Evolutionary conservation across 2,797 vertebrate species (phyloP).

Genomic region (Spheniscus humboldti): DNA sequence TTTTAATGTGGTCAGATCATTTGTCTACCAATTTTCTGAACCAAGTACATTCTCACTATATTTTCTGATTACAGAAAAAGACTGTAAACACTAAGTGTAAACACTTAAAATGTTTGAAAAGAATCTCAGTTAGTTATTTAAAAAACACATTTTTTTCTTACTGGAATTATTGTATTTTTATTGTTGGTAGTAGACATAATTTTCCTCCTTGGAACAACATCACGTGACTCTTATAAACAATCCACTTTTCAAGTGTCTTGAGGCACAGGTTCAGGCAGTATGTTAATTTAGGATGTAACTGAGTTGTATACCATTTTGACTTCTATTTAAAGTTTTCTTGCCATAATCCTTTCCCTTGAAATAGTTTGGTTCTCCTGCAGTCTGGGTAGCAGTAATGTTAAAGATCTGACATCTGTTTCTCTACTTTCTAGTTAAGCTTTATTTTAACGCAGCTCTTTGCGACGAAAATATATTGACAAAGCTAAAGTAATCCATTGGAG

Average conservation of each 20-base stretch:
- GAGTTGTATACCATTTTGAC: not conserved
- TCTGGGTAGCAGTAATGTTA: not conserved
- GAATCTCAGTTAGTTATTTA: not conserved
- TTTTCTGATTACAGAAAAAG: not conserved
- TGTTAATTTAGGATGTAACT: not conserved
- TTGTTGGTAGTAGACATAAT: not conserved
- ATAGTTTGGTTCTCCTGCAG: not conserved
- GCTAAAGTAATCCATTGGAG: not conserved
- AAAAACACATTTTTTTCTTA: fast-evolving
- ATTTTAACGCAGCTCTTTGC: not conserved
- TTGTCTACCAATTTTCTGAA: not conserved
- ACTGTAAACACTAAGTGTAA: not conserved
- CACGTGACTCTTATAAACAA: not conserved
- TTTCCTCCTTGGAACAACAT: not conserved
- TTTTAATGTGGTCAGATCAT: not conserved
- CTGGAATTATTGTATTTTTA: not conserved
- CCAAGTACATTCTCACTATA: not conserved
- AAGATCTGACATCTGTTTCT: not conserved
- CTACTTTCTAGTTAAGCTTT: not conserved
- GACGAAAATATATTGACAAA: not conserved
- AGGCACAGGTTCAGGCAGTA: not conserved
- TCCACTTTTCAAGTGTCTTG: not conserved
- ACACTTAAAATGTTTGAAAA: not conserved
- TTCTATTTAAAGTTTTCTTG: not conserved
- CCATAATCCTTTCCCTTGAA: not conserved